Evolutionary conservation across 1,140 invertebrate species (phyloP), one percentile per base, ranked within the genome.

Genomic region (Drosophila asahinai): DNA sequence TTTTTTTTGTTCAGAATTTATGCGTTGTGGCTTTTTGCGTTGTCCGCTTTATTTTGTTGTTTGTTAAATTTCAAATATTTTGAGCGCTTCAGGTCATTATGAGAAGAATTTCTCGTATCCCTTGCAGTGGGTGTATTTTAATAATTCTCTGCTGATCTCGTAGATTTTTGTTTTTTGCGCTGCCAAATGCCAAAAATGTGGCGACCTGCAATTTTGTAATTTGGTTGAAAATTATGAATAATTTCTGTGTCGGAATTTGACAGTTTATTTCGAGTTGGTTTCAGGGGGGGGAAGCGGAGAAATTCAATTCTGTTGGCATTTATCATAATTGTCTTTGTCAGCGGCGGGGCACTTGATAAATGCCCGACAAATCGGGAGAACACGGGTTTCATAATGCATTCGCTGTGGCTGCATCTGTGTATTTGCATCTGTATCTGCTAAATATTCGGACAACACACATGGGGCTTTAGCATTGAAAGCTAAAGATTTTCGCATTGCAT

Each of bases 41-140:
- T 52, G 30, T 73, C 17, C 59, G 36, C 47, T 60, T 36, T 49
- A 70, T 67, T 51, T 79, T 68, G 59, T 68, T 78, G 47, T 78
- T 89, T 89, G 70, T 81, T 81, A 66, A 79, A 70, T 76, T 73
- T 86, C 38, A 77, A 86, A 86, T 86, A 79, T 80, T 77, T 52
- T 47, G 66, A 70, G 75, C 57, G 51, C 47, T 70, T 68, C 64
- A 80, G 80, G 65, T 74, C 77, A 80, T 81, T 87, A 89, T 73
- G 77, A 87, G 77, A 86, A 65, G 63, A 68, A 83, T 83, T 86
- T 72, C 30, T 67, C 55, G 15, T 40, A 51, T 52, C 30, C 68
- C 47, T 73, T 38, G 47, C 27, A 52, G 55, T 49, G 52, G 60
- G 51, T 78, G 59, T 62, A 47, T 57, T 25, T 64, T 30, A 25